Evolutionary conservation across 1,140 invertebrate species (phyloP), one percentile per base, ranked within the genome.

Genomic region (Euborellia annulipes): DNA sequence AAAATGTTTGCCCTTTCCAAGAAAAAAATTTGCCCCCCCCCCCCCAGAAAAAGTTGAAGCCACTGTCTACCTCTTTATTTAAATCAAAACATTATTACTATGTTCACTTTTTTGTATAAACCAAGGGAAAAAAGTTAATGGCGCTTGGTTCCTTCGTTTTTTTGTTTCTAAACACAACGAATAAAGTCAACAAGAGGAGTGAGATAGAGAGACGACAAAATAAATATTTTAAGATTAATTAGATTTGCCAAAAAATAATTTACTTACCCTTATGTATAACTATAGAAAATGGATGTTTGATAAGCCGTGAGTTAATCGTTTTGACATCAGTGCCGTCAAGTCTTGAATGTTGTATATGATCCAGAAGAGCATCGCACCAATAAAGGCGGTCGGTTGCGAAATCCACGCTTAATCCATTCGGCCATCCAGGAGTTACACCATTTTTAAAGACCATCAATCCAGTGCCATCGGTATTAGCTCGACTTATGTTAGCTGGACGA

Each of bases 241-340:
- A n/a, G n/a, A n/a, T n/a, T n/a, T n/a, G n/a, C n/a, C 18, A 47
- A 18, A 27, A 36, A 11, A 20, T 17, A 20, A 18, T 22, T 40
- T 32, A 50, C 56, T 48, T 55, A 72, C 70, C 68, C 55, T 81
- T 75, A 61, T 91, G 78, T 48, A 97, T 88, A 0, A 94, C 88
- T 34, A 98, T 84, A 0, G 91, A 95, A 66, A 98, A 97, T 4
- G 95, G 93, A 72, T 96, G 91, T 37, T 85, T 73, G 16, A 98
- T 91, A 1, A 91, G 63, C 47, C 81, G 67, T 0, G 87, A 89
- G 55, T 82, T 91, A 0, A 95, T 83, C 0, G 89, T 91, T 54
- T 79, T 80, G 0, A 98, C 82, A 62, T 98, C 90, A 1, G 75
- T 81, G 3, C 95, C 95, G 60, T 98, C 88, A 4, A 98, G 67